Base-by-base conservation (phyloP, 2,797 vertebrate genomes). In the Chloroceryle inda region DNA sequence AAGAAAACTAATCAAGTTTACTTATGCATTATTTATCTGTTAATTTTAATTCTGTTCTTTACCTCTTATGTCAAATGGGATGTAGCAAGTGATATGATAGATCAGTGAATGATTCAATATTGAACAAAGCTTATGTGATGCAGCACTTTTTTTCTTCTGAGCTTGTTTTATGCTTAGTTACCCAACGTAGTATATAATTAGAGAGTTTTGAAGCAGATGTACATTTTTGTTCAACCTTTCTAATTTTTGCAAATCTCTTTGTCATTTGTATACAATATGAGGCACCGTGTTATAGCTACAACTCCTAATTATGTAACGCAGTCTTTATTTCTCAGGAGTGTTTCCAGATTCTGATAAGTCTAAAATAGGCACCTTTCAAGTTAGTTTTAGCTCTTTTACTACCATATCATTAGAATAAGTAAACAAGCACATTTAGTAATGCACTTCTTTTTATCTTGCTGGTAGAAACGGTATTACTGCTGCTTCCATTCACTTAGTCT, bases 1-100 rank as follows among this genome's bases (percentile, higher is more conserved):
- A 99, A 99, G 98, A 99, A 99, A 98, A 98, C 98, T 99, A 99
- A 99, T 99, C 98, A 98, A 98, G 97, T 97, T 98, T 98, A 97
- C 98, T 98, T 98, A 98, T 98, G 98, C 98, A 98, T 98, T 98
- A 98, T 98, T 98, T 98, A 98, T 98, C 97, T 97, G 97, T 96
- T 98, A 98, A 98, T 97, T 96, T 97, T 96, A 95, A 96, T 97
- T 97, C 93, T 85, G 86, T 88, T 96, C 91, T 97, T 96, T 95
- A 95, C 94, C 82, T 96, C 94, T 96, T 95, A 96, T 97, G 97
- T 97, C 98, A 97, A 81, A 97, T 33, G 40, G 97, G 96, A 96
- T 97, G 91, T 96, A 97, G 96, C 96, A 95, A 97, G 95, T 88
- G 96, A 96, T 96, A 97, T 83, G 97, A 97, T 96, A 96, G 97